These are phyloP conservation scores for Folsomia candida DNA, from an alignment of 2,888 invertebrate species.

Conservation along the genomic window DNA sequence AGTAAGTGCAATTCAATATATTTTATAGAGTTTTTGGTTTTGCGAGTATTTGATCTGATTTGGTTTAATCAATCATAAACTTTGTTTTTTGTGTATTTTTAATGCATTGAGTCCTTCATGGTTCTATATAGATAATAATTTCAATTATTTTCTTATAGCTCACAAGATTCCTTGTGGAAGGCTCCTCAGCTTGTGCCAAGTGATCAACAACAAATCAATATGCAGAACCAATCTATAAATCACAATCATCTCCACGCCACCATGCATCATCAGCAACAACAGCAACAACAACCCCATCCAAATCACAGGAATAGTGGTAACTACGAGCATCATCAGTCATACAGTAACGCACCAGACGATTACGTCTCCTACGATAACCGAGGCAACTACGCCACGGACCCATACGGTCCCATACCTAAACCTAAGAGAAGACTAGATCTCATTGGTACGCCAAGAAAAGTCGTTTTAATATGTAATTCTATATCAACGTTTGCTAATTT, in stretches of 20 bases:
- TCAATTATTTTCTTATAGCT: too few relatives aligned
- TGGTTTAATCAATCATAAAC: too few relatives aligned
- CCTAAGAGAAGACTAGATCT: slow-evolving; percentile 84
- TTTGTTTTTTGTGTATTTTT: too few relatives aligned
- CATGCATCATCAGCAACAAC: slow-evolving; percentile 65
- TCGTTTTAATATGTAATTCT: background rate
- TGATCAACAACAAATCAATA: slow-evolving; percentile 38
- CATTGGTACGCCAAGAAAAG: slow-evolving; percentile 66
- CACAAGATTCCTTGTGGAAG: slow-evolving; percentile 91
- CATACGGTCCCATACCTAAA: slow-evolving; percentile 84
- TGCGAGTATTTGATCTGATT: too few relatives aligned
- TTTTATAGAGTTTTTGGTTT: too few relatives aligned
- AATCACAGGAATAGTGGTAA: slow-evolving; percentile 46
- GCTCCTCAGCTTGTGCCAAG: slow-evolving; percentile 46
- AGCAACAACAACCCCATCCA: slow-evolving; percentile 38
- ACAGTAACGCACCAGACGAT: slow-evolving; percentile 41
- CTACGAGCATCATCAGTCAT: slow-evolving; percentile 49
- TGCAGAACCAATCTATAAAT: slow-evolving; percentile 36
- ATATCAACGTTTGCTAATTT: background rate
- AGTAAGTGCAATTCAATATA: too few relatives aligned
- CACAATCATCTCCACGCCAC: slow-evolving; percentile 55
- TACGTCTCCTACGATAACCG: slow-evolving; percentile 51
- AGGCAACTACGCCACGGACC: slow-evolving; percentile 59
- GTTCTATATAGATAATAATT: too few relatives aligned
- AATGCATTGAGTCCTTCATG: too few relatives aligned